Base-by-base conservation (phyloP, 1,140 invertebrate species). In the Diorhabda sublineata region DNA sequence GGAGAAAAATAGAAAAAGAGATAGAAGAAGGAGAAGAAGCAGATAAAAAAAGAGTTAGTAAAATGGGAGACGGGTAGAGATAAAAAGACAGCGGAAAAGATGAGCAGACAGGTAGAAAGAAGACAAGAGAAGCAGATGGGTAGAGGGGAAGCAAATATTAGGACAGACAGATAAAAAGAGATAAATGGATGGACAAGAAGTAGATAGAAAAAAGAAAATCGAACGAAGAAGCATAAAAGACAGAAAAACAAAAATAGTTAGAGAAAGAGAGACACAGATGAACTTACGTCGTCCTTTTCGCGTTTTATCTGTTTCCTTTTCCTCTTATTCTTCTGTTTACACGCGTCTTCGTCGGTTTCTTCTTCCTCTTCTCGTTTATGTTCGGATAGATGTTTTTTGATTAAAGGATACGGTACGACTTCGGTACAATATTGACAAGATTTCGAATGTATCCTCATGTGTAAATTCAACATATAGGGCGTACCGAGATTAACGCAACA, bases 291-390 rank as follows among this genome's bases (percentile, higher is more conserved):
- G 45, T 9, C n/a, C n/a, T 9, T 44, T n/a, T 44, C 41, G 8
- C 42, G 7, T 26, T 57, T 42, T 43, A 41, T 66, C 56, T 7
- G n/a, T 45, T 57, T 58, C 52, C 42, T 42, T 9, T 57, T 42
- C 4, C n/a, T 11, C 11, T 7, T 58, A 52, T 9, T 41, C 44
- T 57, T 66, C 42, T 52, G 7, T 41, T 1, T 42, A 42, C 2
- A 8, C 60, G 8, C 42, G 42, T 26, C 56, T 41, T 45, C 44
- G 8, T 26, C 11, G n/a, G 52, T 44, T 45, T 45, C 45, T 5
- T 64, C 62, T 64, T 64, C 62, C 4, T 45, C 62, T 45, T 45
- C 6, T 43, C 52, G 62, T 64, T 64, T 64, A 11, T 64, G 26
- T 45, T 64, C 62, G 7, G 26, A 26, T 26, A 26, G 26, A 45